Conservation (phyloP, 2,113 vertebrate genomes). For the Ariopsis seemanni region DNA sequence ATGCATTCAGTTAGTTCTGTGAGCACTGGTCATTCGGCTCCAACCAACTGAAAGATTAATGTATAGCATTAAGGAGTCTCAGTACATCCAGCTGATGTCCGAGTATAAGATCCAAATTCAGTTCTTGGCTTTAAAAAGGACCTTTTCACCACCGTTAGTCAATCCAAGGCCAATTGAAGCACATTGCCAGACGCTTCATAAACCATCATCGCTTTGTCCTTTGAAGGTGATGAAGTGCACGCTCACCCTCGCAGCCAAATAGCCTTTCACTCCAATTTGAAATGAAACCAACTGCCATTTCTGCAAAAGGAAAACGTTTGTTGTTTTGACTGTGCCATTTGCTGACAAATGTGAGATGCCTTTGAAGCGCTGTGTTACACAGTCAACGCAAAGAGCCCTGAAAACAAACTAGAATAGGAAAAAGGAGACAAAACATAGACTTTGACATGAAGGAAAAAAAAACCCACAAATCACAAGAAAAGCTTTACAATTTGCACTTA, state of each 20-base stretch:
- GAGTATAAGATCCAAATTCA: neutral
- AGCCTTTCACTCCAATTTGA: conserved; percentile 14
- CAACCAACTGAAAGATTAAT: conserved; percentile 6
- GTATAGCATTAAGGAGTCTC: neutral
- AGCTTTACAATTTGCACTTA: neutral
- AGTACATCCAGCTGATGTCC: neutral
- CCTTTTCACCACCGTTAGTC: conserved; percentile 8
- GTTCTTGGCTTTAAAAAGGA: neutral
- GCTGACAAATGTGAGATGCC: neutral
- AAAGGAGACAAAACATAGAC: neutral
- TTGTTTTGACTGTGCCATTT: conserved; percentile 21
- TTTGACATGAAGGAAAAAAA: neutral
- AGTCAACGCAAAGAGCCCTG: neutral
- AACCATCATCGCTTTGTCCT: conserved; percentile 34
- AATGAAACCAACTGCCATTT: conserved; percentile 19
- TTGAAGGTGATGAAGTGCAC: conserved; percentile 23
- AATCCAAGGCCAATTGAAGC: conserved; percentile 8
- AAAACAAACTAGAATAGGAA: neutral
- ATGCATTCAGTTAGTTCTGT: neutral
- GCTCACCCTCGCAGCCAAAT: conserved; percentile 20
- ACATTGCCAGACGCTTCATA: conserved; percentile 28
- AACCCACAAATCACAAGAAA: neutral
- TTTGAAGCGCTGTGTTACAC: neutral
- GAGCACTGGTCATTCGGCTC: neutral
- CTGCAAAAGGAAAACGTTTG: conserved; percentile 6